phyloP scores from a whole-genome alignment of 2,888 invertebrate genomes.

The Athetis lepigone region DNA sequence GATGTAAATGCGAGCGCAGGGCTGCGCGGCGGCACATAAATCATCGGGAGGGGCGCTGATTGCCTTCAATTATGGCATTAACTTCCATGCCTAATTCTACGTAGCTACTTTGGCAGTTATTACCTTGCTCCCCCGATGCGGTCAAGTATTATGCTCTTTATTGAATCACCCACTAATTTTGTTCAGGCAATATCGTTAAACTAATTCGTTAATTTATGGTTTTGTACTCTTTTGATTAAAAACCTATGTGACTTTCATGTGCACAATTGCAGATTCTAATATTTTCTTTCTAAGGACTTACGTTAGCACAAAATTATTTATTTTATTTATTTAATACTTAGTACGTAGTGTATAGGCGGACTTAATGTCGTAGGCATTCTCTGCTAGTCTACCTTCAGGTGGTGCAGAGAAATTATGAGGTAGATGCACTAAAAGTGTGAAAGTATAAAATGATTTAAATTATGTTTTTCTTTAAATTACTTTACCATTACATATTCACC shows the following conservation, averaged over 20 bases:
- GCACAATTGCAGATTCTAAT: too few species aligned
- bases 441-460: too few species aligned
- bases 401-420: too few species aligned
- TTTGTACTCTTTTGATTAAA: slow-evolving; percentile 14
- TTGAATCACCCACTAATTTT: slow-evolving; percentile 40
- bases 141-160: slow-evolving; percentile 70
- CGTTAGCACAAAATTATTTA: too few species aligned
- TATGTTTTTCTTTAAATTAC: too few species aligned
- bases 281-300: too few species aligned
- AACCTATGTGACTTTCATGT: neutral
- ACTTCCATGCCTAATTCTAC: slow-evolving; percentile 87
- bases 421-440: too few species aligned
- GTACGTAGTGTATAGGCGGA: too few species aligned
- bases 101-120: slow-evolving; percentile 74
- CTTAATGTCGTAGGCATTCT: too few species aligned
- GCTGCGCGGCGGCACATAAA: slow-evolving; percentile 74
- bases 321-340: too few species aligned
- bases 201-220: slow-evolving; percentile 20
- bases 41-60: slow-evolving; percentile 87
- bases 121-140: slow-evolving; percentile 68
- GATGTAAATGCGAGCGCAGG: slow-evolving; percentile 79
- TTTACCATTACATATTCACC: too few species aligned
- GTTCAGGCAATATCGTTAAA: slow-evolving; percentile 19
- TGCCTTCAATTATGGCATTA: slow-evolving; percentile 89
- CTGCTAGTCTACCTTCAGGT: too few species aligned